Conservation (phyloP, 2,888 invertebrate genomes). For the Galeopsomyia nigrocyanea region DNA sequence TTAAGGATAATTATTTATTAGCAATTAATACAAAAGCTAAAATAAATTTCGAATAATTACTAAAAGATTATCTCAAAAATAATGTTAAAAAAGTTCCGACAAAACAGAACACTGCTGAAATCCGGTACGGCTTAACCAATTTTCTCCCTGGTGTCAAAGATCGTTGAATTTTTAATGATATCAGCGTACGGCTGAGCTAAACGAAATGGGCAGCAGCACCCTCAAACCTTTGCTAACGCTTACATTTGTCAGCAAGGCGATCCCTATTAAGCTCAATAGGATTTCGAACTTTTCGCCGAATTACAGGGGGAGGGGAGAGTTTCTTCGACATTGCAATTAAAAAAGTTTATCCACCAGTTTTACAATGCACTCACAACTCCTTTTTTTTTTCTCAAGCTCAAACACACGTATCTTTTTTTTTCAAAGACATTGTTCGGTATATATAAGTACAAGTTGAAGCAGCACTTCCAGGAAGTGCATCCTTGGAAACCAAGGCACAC, state of each 20-base stretch:
- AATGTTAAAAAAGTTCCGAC: conserved; percentile 19
- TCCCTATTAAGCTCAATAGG: conserved; percentile 66
- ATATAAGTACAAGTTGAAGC: not conserved
- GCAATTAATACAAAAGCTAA: too few relatives aligned
- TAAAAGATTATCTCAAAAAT: conserved; percentile 29
- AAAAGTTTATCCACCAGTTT: too few relatives aligned
- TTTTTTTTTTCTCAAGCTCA: too few relatives aligned
- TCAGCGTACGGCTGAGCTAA: conserved; percentile 40
- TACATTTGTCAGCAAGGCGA: conserved; percentile 67
- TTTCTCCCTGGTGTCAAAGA: conserved; percentile 34
- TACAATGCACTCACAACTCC: too few relatives aligned
- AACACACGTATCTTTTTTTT: not conserved
- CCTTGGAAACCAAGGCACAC: conserved; percentile 24
- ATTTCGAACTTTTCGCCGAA: conserved; percentile 59
- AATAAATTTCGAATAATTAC: not conserved
- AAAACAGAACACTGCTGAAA: conserved; percentile 23
- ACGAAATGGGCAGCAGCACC: conserved; percentile 52
- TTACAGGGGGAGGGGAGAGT: conserved; percentile 44
- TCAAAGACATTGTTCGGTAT: conserved; percentile 15
- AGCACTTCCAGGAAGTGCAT: not conserved
- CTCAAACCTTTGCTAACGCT: conserved; percentile 62
- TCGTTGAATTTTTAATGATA: conserved; percentile 46
- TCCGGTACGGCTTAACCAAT: conserved; percentile 34
- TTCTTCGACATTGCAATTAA: too few relatives aligned
- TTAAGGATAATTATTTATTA: too few relatives aligned